Evolutionary conservation across 2,888 invertebrate genomes (phyloP), one percentile per base, ranked within the genome.

Genomic region (Tenthredo notha): DNA sequence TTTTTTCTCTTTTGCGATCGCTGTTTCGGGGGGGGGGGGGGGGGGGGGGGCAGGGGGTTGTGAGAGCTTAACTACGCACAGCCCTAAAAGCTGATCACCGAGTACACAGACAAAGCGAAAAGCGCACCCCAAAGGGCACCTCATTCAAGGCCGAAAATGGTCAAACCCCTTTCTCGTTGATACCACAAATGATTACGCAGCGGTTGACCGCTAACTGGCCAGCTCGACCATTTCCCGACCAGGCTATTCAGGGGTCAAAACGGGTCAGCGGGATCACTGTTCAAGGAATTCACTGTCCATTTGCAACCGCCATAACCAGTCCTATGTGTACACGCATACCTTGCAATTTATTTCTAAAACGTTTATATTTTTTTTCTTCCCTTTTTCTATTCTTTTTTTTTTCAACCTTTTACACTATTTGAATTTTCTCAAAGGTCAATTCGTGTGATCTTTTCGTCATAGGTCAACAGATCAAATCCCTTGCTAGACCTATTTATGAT

Each of bases 121-220:
- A 50, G 21, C 29, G 54, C 25, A 33, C 50, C 50, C 77, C 2
- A 29, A 77, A 77, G 50, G 37, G 37, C 37, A 37, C 15, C 77
- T 54, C 37, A 40, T 80, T 80, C 40, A 61, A 80, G 80, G 61
- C 37, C 33, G 70, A 37, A 40, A 61, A 61, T 33, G 80, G 33
- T 80, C 50, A 37, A 80, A 61, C 80, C 80, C 80, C 80, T 80
- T 80, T 61, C 80, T 58, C 58, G 58, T 83, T 50, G 83, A 88
- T 87, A 91, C 92, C 92, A 89, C 92, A 92, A 92, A 92, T 92
- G 92, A 92, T 93, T 92, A 92, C 92, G 91, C 90, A 92, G 92
- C 90, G 92, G 92, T 88, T 88, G 88, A 91, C 91, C 91, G 88
- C 92, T 92, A 92, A 92, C 92, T 91, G 91, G 91, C 91, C 91